These are phyloP conservation scores for Cuculus canorus DNA, from an alignment of 2,797 vertebrate genomes.

Conservation along the genomic window DNA sequence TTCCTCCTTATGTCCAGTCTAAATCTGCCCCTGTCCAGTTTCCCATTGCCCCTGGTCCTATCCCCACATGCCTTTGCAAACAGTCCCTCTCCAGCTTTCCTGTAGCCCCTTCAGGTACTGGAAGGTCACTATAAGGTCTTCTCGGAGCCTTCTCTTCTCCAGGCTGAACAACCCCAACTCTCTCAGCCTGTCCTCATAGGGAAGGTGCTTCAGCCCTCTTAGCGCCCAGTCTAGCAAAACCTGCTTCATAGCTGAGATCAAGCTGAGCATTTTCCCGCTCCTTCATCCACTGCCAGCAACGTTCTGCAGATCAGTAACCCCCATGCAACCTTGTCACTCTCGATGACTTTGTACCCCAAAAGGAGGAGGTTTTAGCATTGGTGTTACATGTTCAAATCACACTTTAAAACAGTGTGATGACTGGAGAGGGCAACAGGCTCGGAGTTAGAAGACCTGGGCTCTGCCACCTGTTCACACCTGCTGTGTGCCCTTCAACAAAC, in stretches of 20 bases:
- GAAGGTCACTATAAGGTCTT: too few relatives aligned
- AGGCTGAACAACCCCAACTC: too few relatives aligned
- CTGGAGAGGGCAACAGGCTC: neutral
- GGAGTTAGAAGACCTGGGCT: neutral
- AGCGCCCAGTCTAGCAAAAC: neutral
- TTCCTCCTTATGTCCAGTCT: too few relatives aligned
- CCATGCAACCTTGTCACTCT: neutral
- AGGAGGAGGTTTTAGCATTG: neutral
- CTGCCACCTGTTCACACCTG: rapidly evolving
- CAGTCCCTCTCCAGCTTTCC: too few relatives aligned
- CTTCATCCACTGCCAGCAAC: neutral
- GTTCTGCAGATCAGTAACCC: neutral
- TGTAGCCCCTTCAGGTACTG: too few relatives aligned
- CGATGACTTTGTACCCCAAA: neutral
- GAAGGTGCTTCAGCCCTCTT: too few relatives aligned
- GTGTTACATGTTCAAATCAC: neutral
- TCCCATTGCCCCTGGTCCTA: too few relatives aligned
- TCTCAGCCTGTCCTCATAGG: too few relatives aligned
- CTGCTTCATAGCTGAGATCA: neutral
- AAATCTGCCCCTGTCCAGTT: too few relatives aligned
- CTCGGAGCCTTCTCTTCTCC: too few relatives aligned
- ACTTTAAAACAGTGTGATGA: rapidly evolving
- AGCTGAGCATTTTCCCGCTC: neutral
- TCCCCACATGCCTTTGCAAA: too few relatives aligned
- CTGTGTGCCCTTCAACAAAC: neutral